Evolutionary conservation across 2,113 vertebrate genomes (phyloP), one percentile per base, ranked within the genome.

Genomic region (Ameiurus melas): DNA sequence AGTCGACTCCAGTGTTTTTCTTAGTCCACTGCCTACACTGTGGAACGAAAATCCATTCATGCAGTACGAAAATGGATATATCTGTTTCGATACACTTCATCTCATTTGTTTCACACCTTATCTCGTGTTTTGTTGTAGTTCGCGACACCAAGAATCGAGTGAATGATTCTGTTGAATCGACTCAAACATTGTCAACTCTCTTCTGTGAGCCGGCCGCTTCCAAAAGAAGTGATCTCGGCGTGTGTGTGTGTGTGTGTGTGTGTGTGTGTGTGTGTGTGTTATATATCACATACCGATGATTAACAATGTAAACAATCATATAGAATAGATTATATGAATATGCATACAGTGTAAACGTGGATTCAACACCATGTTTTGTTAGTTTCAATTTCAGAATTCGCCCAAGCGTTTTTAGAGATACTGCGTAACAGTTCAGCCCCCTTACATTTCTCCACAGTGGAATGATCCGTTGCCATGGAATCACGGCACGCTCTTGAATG

Each of bases 401-500:
- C 9, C 39, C 25, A 25, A 25, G 55, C 20, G 30, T 25, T 39
- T 17, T 81, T 43, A 3, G 57, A 57, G 33, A 27, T 27, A 25
- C 80, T 83, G 80, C 57, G 57, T 39, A 83, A 43, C 19, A 16
- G 22, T 62, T 14, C 2, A 14, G 5, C 25, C 80, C 14, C 22
- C 16, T 0, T 9, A 9, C 27, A 57, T 27, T 14, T 39, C 33
- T 25, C 19, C 4, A 25, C 3, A 14, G 19, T 83, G 57, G 80
- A 62, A 83, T 83, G 8, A 43, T 43, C 80, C 57, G 80, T 83
- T 83, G 33, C 33, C 57, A 43, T 83, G 80, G 57, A 43, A 36
- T 4, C 58, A 16, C 30, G 1, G 55, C 80, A 82, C 80, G 53
- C 80, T 14, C 12, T 43, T 62, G 33, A 62, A 83, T 13, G 79